These are phyloP conservation scores for Pristionchus exspectatus DNA, from an alignment of 2,888 invertebrate genomes.

Conservation along the genomic window DNA sequence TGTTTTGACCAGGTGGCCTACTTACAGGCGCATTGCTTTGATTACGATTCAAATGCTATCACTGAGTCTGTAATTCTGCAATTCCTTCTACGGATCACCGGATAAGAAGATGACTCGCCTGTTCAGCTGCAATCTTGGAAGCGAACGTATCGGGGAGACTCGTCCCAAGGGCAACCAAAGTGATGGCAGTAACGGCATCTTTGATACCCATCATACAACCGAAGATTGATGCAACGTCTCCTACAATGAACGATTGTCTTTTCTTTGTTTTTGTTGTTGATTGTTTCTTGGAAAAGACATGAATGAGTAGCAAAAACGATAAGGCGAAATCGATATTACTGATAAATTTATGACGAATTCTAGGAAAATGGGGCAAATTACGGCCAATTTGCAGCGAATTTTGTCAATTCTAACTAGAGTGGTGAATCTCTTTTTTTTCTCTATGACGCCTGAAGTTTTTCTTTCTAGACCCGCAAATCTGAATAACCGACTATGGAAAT, in stretches of 20 bases:
- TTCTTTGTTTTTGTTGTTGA: neutral
- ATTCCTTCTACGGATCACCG: neutral
- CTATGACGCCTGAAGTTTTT: neutral
- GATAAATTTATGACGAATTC: neutral
- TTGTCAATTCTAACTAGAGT: neutral
- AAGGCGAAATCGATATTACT: neutral
- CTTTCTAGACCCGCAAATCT: too few species aligned
- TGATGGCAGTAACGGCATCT: conserved; percentile 80
- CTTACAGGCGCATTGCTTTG: neutral
- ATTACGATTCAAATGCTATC: neutral
- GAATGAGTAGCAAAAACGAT: neutral
- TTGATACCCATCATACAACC: conserved; percentile 83
- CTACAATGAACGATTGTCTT: conserved; percentile 15
- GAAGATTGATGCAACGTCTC: conserved; percentile 83
- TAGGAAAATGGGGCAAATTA: neutral
- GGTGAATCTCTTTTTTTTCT: neutral
- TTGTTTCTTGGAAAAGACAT: neutral
- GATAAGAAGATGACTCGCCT: conserved; percentile 55
- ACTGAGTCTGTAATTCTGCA: neutral
- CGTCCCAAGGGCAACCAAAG: conserved; percentile 84
- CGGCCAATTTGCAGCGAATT: neutral
- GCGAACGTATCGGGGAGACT: conserved; percentile 84
- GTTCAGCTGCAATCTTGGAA: conserved; percentile 82
- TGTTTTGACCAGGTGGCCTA: neutral
- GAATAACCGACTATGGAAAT: too few species aligned